Evolutionary conservation across 2,113 vertebrate species (phyloP).

Genomic region (Lipophrys pholis): DNA sequence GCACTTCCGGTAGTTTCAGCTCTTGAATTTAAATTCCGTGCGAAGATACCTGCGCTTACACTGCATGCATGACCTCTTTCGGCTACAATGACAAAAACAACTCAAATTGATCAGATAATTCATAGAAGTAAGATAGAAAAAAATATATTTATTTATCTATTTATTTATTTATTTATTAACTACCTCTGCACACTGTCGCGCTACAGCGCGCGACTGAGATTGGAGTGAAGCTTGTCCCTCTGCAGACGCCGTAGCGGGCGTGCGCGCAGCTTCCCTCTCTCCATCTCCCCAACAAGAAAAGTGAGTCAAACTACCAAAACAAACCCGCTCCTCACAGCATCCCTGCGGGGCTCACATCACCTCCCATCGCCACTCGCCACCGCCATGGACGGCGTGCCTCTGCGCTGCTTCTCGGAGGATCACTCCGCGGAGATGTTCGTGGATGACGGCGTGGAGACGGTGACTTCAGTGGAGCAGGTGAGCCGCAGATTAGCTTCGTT

Average conservation of each 20-base stretch:
- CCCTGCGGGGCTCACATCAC: background rate
- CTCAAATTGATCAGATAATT: too few relatives aligned
- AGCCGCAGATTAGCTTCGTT: conserved; percentile 54
- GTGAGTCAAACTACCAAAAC: conserved; percentile 60
- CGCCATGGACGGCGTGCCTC: conserved; percentile 67
- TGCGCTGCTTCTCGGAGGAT: conserved; percentile 78
- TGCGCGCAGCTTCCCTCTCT: conserved; percentile 46
- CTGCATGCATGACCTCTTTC: too few relatives aligned
- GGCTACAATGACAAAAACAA: too few relatives aligned
- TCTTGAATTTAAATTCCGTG: too few relatives aligned
- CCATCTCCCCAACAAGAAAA: conserved; percentile 7
- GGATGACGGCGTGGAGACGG: conserved; percentile 80
- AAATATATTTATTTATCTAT: too few relatives aligned
- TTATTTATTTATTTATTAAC: too few relatives aligned
- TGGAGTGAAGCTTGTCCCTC: conserved; percentile 38
- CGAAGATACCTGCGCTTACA: background rate
- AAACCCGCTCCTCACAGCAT: conserved; percentile 19
- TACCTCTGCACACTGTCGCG: too few relatives aligned
- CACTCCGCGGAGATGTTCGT: conserved; percentile 75
- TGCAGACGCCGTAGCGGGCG: conserved; percentile 52
- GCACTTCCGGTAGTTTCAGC: background rate
- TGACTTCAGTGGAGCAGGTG: conserved; percentile 85
- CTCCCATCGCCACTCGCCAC: too few relatives aligned
- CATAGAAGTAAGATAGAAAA: too few relatives aligned
- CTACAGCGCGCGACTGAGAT: background rate